Evolutionary conservation across 2,113 vertebrate species (phyloP).

Genomic region (Oceanodroma tethys): DNA sequence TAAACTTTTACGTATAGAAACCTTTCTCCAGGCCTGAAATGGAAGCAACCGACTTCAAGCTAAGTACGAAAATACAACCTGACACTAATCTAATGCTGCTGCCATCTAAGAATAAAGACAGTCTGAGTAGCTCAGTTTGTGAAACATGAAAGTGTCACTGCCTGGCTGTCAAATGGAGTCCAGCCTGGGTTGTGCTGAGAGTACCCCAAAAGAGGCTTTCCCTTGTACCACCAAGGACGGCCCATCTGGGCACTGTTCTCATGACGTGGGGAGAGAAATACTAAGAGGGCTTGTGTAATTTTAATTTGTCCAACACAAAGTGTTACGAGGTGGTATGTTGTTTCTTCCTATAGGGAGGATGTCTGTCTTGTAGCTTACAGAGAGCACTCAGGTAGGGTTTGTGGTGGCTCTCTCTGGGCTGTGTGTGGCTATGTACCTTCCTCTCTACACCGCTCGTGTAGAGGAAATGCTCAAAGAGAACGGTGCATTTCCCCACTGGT

Average conservation of each 20-base stretch:
- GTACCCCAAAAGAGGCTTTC: neutral
- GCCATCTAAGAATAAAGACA: neutral
- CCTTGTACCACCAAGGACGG: neutral
- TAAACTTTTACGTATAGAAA: neutral
- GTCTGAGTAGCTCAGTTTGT: neutral
- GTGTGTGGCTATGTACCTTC: rapidly evolving
- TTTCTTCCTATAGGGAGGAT: neutral
- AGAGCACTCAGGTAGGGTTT: neutral
- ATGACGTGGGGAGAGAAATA: neutral
- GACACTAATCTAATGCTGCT: neutral
- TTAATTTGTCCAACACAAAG: neutral
- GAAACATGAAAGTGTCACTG: neutral
- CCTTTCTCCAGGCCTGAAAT: neutral
- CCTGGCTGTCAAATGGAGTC: neutral
- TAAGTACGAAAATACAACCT: neutral
- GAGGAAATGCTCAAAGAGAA: rapidly evolving
- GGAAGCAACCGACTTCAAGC: neutral
- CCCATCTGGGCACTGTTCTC: neutral
- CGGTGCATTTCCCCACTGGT: rapidly evolving
- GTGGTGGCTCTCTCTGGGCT: neutral
- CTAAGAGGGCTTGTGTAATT: neutral
- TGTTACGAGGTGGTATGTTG: rapidly evolving
- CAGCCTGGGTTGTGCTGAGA: neutral
- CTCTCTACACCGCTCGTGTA: rapidly evolving
- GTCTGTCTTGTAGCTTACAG: neutral